Evolutionary conservation across 2,113 vertebrate genomes (phyloP), one percentile per base, ranked within the genome.

Genomic region (Zootoca vivipara): DNA sequence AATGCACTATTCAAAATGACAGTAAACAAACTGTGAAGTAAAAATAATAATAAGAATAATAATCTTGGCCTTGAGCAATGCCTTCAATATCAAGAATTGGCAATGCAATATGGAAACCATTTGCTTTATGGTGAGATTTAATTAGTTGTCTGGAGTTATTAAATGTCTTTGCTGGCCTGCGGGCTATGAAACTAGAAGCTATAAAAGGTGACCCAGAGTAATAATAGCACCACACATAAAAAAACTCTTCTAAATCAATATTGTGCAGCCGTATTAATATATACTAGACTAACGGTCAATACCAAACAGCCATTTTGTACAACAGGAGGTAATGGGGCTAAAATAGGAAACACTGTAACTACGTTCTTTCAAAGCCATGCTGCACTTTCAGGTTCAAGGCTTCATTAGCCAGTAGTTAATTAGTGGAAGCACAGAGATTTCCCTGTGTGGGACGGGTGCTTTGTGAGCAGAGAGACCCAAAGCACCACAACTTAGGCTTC

Each of bases 71-170:
- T 85, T 83, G 75, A 93, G 94, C 91, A 85, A 89, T 67, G 40
- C 79, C 82, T 90, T 81, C 89, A 52, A 52, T 88, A 88, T 94
- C 22, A 83, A 85, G 42, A 78, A 46, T 9, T 22, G 92, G 79
- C 62, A 90, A 5, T 38, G 35, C 73, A 30, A 46, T 1, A n/a
- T 1, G 1, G 86, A 91, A 91, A 84, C 35, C 52, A 89, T 89
- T 93, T 86, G 78, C 91, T 90, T 90, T 82, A 83, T 92, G 87
- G 56, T 0, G 38, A 93, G 93, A 93, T 95, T 93, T 93, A 95
- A 95, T 93, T 79, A 70, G 92, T 91, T 95, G 93, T 92, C 75
- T 16, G 80, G 42, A 42, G 75, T 85, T 94, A 93, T 92, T 93
- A 94, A 93, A 90, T 24, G 15, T 75, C 82, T 89, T 93, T 78